Base-by-base conservation (phyloP, 1,140 invertebrate genomes). In the Matsumurasca onukii region DNA sequence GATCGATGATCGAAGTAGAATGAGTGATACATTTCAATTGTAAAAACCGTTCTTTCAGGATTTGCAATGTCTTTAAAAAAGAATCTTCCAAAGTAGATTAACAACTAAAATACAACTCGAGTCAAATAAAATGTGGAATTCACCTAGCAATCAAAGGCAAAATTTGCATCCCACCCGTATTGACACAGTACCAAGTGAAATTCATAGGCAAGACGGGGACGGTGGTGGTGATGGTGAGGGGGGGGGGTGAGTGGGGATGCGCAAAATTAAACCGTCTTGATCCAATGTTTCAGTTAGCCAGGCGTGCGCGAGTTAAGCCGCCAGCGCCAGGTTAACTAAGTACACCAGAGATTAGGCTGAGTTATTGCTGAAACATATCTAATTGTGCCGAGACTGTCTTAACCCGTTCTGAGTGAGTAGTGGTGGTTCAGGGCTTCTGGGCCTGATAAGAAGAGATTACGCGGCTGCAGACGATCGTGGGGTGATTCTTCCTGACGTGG, bases 321-420 rank as follows among this genome's bases (percentile, higher is more conserved):
- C 24, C n/a, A n/a, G n/a, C n/a, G n/a, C 24, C 55, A 67, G 66
- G 66, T 67, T 67, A 67, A 67, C 66, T 67, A 67, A 67, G 39
- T 31, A 17, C 48, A 31, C 22, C 31, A n/a, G 49, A 67, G 66
- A 67, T 67, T 67, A 67, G 31, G 49, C 27, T 67, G 66, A 67
- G 31, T 67, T 67, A 67, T 67, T 49, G 66, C 52, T 67, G 49
- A 67, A 67, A 67, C 66, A 67, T 67, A 67, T 67, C 66, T 67
- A 67, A 67, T 67, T 67, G 66, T 67, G 45, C 31, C 34, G 45
- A 27, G 62, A 30, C 62, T 64, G 15, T 31, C 62, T 30, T 48
- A n/a, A 62, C 3, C 30, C 5, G 15, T 31, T n/a, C 27, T 20
- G 31, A 17, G 57, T 9, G n/a, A 51, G 39, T 31, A 64, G 39